Evolutionary conservation across 2,797 vertebrate species (phyloP), one percentile per base, ranked within the genome.

Genomic region (Labroides dimidiatus): DNA sequence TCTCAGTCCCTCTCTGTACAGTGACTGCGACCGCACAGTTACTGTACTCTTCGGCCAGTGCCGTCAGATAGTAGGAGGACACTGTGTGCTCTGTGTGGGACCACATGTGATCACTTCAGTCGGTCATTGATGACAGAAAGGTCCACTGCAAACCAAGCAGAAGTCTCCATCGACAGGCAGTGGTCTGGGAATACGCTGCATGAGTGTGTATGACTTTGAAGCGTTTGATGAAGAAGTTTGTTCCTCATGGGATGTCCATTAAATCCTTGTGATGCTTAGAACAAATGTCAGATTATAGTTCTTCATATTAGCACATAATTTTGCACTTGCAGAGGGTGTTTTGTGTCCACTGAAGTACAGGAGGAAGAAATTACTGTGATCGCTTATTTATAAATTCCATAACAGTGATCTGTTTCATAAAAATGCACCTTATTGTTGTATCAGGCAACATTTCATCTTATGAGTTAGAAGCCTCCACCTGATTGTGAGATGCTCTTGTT

Each of bases 61-160:
- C 69, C 48, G 45, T 41, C 60, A 48, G 69, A 53, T 27, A 44
- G 60, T 42, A 19, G 50, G 72, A 69, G 73, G 79, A 86, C 85
- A 85, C 65, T 0, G 64, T 86, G 86, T 84, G 72, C 72, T 69
- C 53, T 60, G 51, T 66, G 47, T 36, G 24, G 33, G 20, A 39
- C 36, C 80, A 81, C 75, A 87, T 84, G 86, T 76, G 77, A 79
- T 84, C 45, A 5, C 43, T 63, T 42, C 23, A 47, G 59, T 48
- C 47, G 50, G 54, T 17, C 61, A 50, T 42, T 43, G 66, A 51
- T 54, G 27, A 67, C 70, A 17, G 54, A 65, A 45, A 15, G 53
- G 45, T 54, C 64, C 30, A 10, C 36, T 5, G 10, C 47, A 47
- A 17, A 27, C 36, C 8, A 1, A 20, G 17, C n/a, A 19, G 15